Evolutionary conservation across 2,888 invertebrate species (phyloP), one percentile per base, ranked within the genome.

Genomic region (Polietes domitor): DNA sequence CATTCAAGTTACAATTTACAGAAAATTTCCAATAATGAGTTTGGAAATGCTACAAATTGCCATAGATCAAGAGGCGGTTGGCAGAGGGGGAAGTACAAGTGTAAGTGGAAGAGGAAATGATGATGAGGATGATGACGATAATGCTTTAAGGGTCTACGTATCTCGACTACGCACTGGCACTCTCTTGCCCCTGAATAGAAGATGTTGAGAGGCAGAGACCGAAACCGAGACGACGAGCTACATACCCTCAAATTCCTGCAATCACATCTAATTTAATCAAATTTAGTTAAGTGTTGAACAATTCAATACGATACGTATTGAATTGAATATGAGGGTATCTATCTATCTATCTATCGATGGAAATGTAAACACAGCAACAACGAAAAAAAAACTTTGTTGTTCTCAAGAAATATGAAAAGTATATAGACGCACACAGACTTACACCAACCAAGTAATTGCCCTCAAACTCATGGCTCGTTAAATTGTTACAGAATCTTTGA

Each of bases 201-300:
- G n/a, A n/a, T n/a, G n/a, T n/a, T n/a, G n/a, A n/a, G n/a, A n/a
- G n/a, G 32, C 32, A 32, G 32, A 7, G 32, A n/a, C n/a, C 32
- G 7, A 32, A 32, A 32, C n/a, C n/a, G n/a, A n/a, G n/a, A n/a
- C n/a, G n/a, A n/a, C 17, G 5, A n/a, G n/a, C n/a, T n/a, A n/a
- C 0, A 12, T 55, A 55, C 55, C 21, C 24, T 55, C 12, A 41
- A 5, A 41, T 47, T 15, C 26, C 58, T 26, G 7, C 26, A 21
- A 58, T 21, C 58, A 58, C 58, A 58, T 26, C 12, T 58, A 26
- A 58, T 58, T 58, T 26, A 58, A 58, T 58, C 58, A 58, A 58
- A 58, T 58, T 58, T 26, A 24, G 12, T 58, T 58, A 58, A 58
- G 58, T 58, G 58, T 58, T 58, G 58, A 58, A 58, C 10, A 26